Evolutionary conservation across 1,140 invertebrate species (phyloP), one percentile per base, ranked within the genome.

Genomic region (Scaptomyza pallida): DNA sequence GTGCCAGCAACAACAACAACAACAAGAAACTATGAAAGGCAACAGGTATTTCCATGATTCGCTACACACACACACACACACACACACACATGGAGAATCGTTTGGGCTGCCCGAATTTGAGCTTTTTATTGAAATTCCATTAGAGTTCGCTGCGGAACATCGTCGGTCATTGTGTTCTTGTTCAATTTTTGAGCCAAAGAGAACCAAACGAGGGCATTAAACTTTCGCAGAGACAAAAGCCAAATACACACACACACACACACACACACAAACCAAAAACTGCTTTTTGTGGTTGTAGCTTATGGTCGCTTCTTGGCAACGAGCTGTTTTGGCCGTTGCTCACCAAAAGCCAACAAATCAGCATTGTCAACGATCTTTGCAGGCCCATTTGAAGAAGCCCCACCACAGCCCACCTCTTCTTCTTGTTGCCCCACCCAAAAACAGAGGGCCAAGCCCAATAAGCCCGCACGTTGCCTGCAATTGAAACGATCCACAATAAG

Each of bases 191-290:
- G 17, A 12, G 60, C 64, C 56, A 56, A 62, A 72, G 48, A 52
- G 65, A 60, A 55, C 47, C 59, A 73, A 67, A 61, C 63, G 75
- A 88, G 82, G 83, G 47, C 78, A 82, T 82, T 88, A 63, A 88
- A 88, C 82, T 78, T 82, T 68, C n/a, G 19, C 19, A 13, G 17
- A 47, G 44, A 48, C 23, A 43, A 52, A 40, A 52, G 50, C 52
- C 48, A 48, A 45, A 41, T 21, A 63, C 23, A 55, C 33, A 45
- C 48, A 60, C 15, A 70, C 35, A 63, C 45, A 64, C 26, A 37
- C n/a, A 59, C 33, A 54, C 37, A 41, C 60, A 50, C 56, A 62
- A 51, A 50, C 59, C 63, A 35, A 71, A 62, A 75, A 37, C 73
- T 17, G 44, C 51, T 69, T 75, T 72, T 40, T 51, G n/a, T 69